A percentile compares a stretch with the other conserved stretches of the same genome.
These are phyloP conservation scores for Theonella swinhoei DNA, from an alignment of 37 sponge, comb jelly and placozoan genomes.

Conservation along the genomic window DNA sequence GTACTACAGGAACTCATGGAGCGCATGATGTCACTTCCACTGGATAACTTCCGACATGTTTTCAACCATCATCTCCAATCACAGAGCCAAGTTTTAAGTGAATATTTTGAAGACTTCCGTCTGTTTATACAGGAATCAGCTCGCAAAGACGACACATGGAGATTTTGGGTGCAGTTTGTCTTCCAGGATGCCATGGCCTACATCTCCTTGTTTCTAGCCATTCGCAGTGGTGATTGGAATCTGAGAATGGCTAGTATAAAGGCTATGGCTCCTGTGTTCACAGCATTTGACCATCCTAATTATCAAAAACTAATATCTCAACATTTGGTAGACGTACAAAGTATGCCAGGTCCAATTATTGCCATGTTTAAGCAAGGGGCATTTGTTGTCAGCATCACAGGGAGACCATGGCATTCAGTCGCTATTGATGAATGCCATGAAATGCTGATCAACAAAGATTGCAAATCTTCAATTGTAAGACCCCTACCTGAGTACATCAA, in stretches of 20 bases:
- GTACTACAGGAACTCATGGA: too few species aligned
- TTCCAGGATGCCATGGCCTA: conserved; percentile 17
- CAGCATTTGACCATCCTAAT: conserved; percentile 9
- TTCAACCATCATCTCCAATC: too few species aligned
- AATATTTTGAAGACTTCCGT: conserved; percentile 20
- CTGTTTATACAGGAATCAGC: conserved; percentile 9
- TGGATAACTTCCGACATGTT: too few species aligned
- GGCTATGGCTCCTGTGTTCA: conserved; percentile 17
- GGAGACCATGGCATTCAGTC: too few species aligned
- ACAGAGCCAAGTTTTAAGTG: too few species aligned
- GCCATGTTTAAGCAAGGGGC: conserved; percentile 18
- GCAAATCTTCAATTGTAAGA: conserved; percentile 14
- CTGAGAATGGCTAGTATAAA: conserved; percentile 7
- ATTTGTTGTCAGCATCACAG: too few species aligned
- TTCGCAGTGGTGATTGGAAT: conserved; percentile 26
- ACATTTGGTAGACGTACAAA: conserved; percentile 3
- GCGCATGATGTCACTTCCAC: too few species aligned
- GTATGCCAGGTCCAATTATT: neutral
- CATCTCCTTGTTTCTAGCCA: conserved; percentile 3
- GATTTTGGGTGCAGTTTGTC: conserved; percentile 29
- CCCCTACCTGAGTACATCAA: conserved; percentile 15
- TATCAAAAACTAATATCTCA: conserved; percentile 12
- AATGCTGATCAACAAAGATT: too few species aligned
- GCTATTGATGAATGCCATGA: conserved; percentile 22
- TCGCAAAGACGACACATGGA: conserved; percentile 23